Percentiles rank a stretch among this genome's conserved stretches.
Evolutionary conservation across 2,797 vertebrate genomes (phyloP).

Genomic region (Bucorvus abyssinicus): DNA sequence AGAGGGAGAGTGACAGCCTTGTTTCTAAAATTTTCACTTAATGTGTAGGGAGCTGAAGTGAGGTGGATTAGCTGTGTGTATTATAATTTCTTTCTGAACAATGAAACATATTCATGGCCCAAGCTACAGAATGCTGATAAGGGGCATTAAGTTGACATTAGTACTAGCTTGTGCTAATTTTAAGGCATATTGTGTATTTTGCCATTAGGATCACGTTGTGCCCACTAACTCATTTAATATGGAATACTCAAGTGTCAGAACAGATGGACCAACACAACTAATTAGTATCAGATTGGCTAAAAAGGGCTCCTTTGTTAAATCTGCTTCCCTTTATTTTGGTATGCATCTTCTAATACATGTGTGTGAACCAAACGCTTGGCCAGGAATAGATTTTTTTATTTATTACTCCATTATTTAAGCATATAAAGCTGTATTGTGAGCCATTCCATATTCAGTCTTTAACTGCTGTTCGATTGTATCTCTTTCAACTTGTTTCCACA

Average conservation of each 20-base stretch:
- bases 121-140: not conserved
- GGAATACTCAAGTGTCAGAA: not conserved
- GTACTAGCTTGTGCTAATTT: not conserved
- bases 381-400: not conserved
- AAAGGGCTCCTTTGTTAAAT: not conserved
- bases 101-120: not conserved
- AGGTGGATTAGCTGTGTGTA: not conserved
- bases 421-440: not conserved
- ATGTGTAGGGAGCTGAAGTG: not conserved
- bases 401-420: not conserved
- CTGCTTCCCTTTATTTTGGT: not conserved
- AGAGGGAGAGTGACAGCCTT: not conserved
- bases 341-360: not conserved
- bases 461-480: conserved; percentile 1
- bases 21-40: not conserved
- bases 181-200: not conserved
- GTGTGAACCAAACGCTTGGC: not conserved
- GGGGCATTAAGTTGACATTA: not conserved
- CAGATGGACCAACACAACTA: not conserved
- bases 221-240: not conserved
- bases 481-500: conserved; percentile 73
- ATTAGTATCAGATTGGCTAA: not conserved
- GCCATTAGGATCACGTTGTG: not conserved
- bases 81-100: not conserved
- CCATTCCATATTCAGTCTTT: not conserved